Evolutionary conservation across 1,140 invertebrate species (phyloP), one percentile per base, ranked within the genome.

Genomic region (Trachymyrmex cornetzi): DNA sequence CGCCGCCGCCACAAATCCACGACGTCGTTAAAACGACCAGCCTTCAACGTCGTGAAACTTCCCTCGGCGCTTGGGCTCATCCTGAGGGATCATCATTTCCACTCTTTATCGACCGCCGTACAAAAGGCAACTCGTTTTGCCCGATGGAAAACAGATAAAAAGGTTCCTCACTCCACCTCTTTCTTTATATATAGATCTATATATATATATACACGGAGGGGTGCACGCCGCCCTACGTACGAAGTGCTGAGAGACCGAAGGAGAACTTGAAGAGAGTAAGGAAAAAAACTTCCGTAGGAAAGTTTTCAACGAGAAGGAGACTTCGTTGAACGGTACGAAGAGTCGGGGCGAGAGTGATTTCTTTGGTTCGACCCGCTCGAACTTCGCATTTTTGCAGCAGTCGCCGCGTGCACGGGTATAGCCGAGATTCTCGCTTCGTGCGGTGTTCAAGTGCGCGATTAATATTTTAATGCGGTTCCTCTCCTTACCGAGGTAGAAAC

Each of bases 51-150:
- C 72, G 57, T 72, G 66, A 85, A 16, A 86, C 34, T 82, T 89
- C 44, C 72, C 34, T 50, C 34, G 84, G 63, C 80, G 59, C 75
- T 9, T 9, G 38, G 61, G 63, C 82, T 88, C 88, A 80, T 86
- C 88, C 72, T 86, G 55, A 48, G 55, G 79, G 87, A 88, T 89
- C 75, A 86, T 81, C 88, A 77, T 89, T 86, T 67, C 82, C 61
- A 38, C 72, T 24, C 77, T 82, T 91, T 91, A 91, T 93, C 91
- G 91, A 92, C 86, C 90, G 24, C 53, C 81, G 89, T 92, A 89
- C 90, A 90, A 92, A 93, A 92, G 66, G 87, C 91, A 92, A 93
- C 90, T 93, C 91, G 92, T 92, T 92, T 93, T 90, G 86, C 86
- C 50, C 92, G 88, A 91, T 91, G 90, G 81, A 91, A 93, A 93